Conservation (phyloP, 2,113 vertebrate species). For the Syrrhaptes paradoxus region DNA sequence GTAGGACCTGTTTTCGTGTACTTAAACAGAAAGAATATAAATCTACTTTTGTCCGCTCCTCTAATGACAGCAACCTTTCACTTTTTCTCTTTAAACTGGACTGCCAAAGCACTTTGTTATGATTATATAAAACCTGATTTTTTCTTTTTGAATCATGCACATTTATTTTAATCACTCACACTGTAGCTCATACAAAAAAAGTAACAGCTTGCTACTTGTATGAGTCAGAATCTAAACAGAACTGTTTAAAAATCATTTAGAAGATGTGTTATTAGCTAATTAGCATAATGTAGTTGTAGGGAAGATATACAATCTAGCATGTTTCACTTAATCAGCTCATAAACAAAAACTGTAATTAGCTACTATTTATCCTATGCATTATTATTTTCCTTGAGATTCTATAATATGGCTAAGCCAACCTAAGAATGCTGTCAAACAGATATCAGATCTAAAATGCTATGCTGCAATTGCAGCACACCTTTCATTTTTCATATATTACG, state of each 20-base stretch:
- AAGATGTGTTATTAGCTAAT: slow-evolving; percentile 67
- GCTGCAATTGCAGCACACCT: neutral
- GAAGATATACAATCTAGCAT: slow-evolving; percentile 42
- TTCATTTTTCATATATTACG: neutral
- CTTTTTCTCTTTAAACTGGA: neutral
- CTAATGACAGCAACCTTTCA: neutral
- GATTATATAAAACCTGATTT: slow-evolving; percentile 64
- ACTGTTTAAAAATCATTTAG: slow-evolving; percentile 63
- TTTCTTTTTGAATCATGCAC: slow-evolving; percentile 60
- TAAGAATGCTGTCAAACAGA: neutral
- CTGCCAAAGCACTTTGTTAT: slow-evolving; percentile 19
- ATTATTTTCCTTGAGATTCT: neutral
- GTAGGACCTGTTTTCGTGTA: neutral
- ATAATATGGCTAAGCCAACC: neutral
- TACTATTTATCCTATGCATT: slow-evolving; percentile 20
- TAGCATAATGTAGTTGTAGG: slow-evolving; percentile 59
- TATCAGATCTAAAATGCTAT: neutral
- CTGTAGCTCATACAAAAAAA: slow-evolving; percentile 56
- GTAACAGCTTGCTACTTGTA: slow-evolving; percentile 66
- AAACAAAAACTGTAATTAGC: slow-evolving; percentile 62
- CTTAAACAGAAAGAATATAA: neutral
- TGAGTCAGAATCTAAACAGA: slow-evolving; percentile 66
- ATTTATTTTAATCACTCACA: slow-evolving; percentile 60
- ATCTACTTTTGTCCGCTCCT: neutral
- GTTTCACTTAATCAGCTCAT: slow-evolving; percentile 46